Conservation (phyloP, 2,113 vertebrate species). For the Cichladusa arquata region DNA sequence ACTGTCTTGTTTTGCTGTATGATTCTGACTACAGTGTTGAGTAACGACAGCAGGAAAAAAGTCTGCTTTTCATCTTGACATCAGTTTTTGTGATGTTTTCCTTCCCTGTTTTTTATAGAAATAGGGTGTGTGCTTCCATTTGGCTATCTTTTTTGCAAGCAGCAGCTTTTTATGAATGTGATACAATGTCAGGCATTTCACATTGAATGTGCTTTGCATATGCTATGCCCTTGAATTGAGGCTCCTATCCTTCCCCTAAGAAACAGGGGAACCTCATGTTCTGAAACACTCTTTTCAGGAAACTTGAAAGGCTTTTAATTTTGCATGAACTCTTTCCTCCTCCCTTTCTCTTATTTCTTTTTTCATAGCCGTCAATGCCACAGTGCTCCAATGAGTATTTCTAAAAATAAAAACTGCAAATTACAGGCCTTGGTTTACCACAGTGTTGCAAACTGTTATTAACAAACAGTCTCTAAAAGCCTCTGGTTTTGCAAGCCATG, state of each 20-base stretch:
- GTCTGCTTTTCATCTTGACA: background rate
- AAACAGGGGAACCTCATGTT: background rate
- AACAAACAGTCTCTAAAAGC: conserved; percentile 21
- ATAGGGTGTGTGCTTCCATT: background rate
- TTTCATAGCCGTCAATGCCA: conserved; percentile 15
- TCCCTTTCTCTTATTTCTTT: conserved; percentile 18
- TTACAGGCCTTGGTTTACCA: conserved; percentile 37
- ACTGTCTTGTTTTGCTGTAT: background rate
- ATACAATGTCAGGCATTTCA: conserved; percentile 18
- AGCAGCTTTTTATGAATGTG: conserved; percentile 17
- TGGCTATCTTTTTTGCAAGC: background rate
- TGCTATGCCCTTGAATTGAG: conserved; percentile 10
- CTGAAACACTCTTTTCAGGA: conserved; percentile 32
- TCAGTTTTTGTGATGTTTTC: background rate
- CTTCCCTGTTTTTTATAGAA: background rate
- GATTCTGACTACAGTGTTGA: background rate
- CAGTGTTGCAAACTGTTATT: conserved; percentile 34
- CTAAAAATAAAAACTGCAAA: conserved; percentile 68
- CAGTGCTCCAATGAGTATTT: conserved; percentile 18
- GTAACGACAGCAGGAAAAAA: background rate
- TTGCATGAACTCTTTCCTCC: background rate
- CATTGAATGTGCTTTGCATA: background rate
- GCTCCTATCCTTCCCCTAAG: background rate
- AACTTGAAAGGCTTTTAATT: conserved; percentile 45
- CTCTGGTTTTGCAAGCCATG: background rate